Conservation (phyloP, 1,140 invertebrate genomes). For the Saccostrea echinata region DNA sequence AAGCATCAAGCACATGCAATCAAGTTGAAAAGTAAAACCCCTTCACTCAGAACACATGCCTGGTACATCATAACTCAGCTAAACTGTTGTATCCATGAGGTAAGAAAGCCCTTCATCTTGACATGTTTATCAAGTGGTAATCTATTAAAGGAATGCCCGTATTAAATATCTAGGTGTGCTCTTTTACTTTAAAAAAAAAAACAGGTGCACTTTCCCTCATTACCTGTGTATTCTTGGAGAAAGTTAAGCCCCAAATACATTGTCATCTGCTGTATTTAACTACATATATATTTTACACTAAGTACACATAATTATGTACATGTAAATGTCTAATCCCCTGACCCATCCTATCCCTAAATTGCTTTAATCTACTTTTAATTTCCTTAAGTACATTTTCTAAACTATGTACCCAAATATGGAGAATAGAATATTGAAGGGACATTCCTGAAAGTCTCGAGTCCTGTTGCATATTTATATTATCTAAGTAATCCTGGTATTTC, state of each 20-base stretch:
- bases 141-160: constrained; percentile 4
- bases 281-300: neutral
- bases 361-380: too few relatives aligned
- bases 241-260: neutral
- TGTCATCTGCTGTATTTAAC: neutral
- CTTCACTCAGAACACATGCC: neutral
- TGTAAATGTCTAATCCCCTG: too few relatives aligned
- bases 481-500: too few relatives aligned
- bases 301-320: neutral
- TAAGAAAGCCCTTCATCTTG: constrained; percentile 6
- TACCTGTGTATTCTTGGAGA: constrained; percentile 1
- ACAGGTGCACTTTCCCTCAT: neutral
- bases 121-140: constrained; percentile 17
- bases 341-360: too few relatives aligned
- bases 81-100: constrained; percentile 3
- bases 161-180: constrained; percentile 11
- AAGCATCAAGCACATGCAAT: too few relatives aligned
- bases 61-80: neutral
- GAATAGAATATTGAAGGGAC: too few relatives aligned
- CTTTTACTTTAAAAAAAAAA: neutral
- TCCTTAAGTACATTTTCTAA: too few relatives aligned
- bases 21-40: neutral
- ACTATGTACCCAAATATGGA: too few relatives aligned
- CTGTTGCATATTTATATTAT: too few relatives aligned
- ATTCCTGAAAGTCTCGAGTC: too few relatives aligned